Evolutionary conservation across 2,797 vertebrate species (phyloP), one percentile per base, ranked within the genome.

Genomic region (Pseudopleuronectes americanus): DNA sequence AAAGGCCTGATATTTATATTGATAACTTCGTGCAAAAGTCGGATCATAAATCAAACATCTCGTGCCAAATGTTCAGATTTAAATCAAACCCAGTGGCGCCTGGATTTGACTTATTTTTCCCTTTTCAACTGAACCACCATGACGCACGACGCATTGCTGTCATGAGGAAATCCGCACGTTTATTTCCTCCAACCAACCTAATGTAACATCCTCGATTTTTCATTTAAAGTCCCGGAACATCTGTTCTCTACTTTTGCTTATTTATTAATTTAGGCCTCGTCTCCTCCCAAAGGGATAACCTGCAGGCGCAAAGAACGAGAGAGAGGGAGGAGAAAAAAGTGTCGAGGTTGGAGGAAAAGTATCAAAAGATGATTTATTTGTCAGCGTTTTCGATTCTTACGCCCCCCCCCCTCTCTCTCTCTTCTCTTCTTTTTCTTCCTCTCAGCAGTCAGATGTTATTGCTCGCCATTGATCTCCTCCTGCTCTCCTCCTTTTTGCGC

Each of bases 391-490:
- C 95, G 94, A 96, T 96, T 61, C 54, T 38, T 0, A 31, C 4
- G n/a, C 22, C 58, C 61, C 8, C 53, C 23, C n/a, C n/a, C 47
- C 21, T 13, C 48, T 21, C 49, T 12, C 49, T 23, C 8, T 22
- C 57, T 6, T 19, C 38, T 10, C 8, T 43, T 45, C 41, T 13
- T 31, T 36, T 28, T 2, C 24, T 23, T 48, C 94, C 96, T 95
- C 95, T 94, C 90, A 70, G 93, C 94, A 97, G 96, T 97, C 96
- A 96, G 96, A 94, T 97, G 95, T 96, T 97, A 96, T 97, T 97
- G 95, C 95, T 95, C 95, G 88, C 94, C 96, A 97, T 97, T 98
- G 97, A 97, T 97, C 95, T 83, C 83, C 26, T n/a, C 62, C 31
- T 6, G 14, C 70, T 64, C 55, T 45, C 51, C 59, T 68, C 90